These are phyloP conservation scores for Alexandromys fortis DNA, from an alignment of 2,113 vertebrate species.

Conservation along the genomic window DNA sequence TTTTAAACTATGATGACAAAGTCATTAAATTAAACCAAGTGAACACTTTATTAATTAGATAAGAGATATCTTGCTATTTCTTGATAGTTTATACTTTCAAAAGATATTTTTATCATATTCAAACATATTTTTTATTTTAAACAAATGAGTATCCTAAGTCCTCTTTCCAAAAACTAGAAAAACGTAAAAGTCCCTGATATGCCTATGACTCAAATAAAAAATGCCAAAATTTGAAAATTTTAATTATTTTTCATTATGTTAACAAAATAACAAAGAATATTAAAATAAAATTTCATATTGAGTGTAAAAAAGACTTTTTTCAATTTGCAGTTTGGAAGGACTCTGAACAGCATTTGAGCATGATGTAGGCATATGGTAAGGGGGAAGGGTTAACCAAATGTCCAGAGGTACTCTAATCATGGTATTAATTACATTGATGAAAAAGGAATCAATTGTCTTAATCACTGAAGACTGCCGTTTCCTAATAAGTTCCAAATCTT, in stretches of 20 bases:
- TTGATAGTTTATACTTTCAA: neutral
- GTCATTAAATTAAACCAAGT: neutral
- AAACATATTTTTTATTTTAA: neutral
- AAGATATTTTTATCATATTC: neutral
- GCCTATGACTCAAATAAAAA: neutral
- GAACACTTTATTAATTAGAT: neutral
- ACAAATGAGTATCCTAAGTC: neutral
- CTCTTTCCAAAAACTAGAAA: neutral
- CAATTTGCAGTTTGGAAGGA: neutral
- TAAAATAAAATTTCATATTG: neutral
- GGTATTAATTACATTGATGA: neutral
- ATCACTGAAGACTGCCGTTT: neutral
- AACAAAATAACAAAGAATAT: neutral
- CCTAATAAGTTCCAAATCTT: neutral
- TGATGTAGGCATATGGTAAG: neutral
- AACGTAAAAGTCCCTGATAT: neutral
- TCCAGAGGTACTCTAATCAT: neutral
- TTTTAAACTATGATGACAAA: neutral
- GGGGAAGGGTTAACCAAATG: too few species aligned
- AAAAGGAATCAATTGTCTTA: neutral
- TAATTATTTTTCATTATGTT: too few species aligned
- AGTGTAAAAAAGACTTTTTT: neutral
- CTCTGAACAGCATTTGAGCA: neutral
- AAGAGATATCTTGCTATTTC: neutral
- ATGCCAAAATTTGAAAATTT: neutral